Conservation (phyloP, 2,113 vertebrate species). For the pig (Sus scrofa) region T2T-Sscrofa CM000814.6:146393001-146393500, state of each 20-base stretch:
- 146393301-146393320: not conserved
- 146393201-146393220: not conserved
- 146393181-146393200: accelerated
- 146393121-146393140: not conserved
- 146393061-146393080: no score
- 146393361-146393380: no score
- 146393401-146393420: no score
- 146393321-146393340: no score
- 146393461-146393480: accelerated
- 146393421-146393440: no score
- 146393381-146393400: no score
- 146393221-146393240: not conserved
- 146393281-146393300: accelerated
- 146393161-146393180: not conserved
- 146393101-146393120: not conserved
- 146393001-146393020: no score
- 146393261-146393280: not conserved
- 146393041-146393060: no score
- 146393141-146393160: no score
- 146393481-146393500: no score
- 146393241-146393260: accelerated
- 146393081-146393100: not conserved
- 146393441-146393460: not conserved
- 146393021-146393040: no score
- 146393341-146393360: no score